Evolutionary conservation across 2,113 vertebrate genomes (phyloP), one percentile per base, ranked within the genome.

Genomic region (Antechinus stuartii): DNA sequence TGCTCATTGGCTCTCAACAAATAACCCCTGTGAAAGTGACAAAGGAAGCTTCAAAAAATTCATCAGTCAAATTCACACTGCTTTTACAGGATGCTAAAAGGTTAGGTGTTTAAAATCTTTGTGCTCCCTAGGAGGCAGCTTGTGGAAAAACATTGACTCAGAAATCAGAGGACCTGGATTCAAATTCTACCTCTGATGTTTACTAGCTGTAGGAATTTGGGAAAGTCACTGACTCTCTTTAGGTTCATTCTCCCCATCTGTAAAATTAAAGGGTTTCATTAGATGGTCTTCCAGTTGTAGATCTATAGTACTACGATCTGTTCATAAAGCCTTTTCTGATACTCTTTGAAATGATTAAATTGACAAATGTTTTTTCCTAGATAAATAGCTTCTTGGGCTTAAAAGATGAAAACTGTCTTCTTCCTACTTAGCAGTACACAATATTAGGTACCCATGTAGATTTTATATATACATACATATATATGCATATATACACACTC

Each of bases 211-310:
- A 27, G 50, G 27, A 52, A 94, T 95, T 94, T 2, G 26, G 30
- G 50, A 84, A 92, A 96, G 91, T 94, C 23, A 50, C 90, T 91
- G 92, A 84, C 24, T n/a, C 53, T 94, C 91, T 57, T 49, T 49
- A 24, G 46, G n/a, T 90, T 96, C 57, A 94, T 92, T 94, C 68
- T 96, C 93, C 91, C 94, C 27, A 94, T 52, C 57, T 92, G 8
- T 91, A 94, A 91, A 22, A 54, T 61, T 22, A 84, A 49, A 93
- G 46, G n/a, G 50, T 57, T 96, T n/a, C 11, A 54, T 26, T 91
- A 92, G 30, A 19, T n/a, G 61, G 61, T 19, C 1, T 19, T 76
- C 16, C 6, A 84, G 68, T 35, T 42, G 7, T 84, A 42, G n/a
- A 22, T 42, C n/a, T 42, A 84, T 84, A 5, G n/a, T 84, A 84